These are phyloP conservation scores for Yponomeuta sedellus DNA, from an alignment of 2,888 invertebrate species.

Conservation along the genomic window DNA sequence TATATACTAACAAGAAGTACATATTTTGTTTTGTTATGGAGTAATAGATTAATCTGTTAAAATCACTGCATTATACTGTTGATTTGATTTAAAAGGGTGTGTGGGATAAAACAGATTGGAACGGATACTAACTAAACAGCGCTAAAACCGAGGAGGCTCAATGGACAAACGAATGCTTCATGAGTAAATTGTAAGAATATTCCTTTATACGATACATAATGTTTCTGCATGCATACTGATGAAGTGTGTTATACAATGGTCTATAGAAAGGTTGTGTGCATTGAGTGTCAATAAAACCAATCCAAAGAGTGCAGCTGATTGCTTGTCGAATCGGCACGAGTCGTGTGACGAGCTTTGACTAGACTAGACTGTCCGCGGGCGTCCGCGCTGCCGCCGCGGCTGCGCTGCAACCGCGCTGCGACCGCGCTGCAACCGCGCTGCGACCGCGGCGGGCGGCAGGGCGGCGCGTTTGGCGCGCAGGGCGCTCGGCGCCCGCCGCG, in stretches of 20 bases:
- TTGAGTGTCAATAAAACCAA: slow-evolving; percentile 53
- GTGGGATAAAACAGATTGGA: slow-evolving; percentile 46
- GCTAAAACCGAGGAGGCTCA: slow-evolving; percentile 61
- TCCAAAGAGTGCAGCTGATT: slow-evolving; percentile 51
- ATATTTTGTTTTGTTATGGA: slow-evolving; percentile 66
- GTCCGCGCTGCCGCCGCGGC: slow-evolving; percentile 19
- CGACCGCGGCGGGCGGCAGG: slow-evolving; percentile 14
- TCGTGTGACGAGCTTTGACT: slow-evolving; percentile 32
- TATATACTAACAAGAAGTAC: slow-evolving; percentile 52
- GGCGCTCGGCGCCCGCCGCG: slow-evolving; percentile 18
- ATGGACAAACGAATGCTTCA: slow-evolving; percentile 49
- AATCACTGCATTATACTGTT: slow-evolving; percentile 49
- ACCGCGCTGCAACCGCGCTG: slow-evolving; percentile 22
- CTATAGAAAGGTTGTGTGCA: slow-evolving; percentile 37
- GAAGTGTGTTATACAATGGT: slow-evolving; percentile 38
- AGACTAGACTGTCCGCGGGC: slow-evolving; percentile 27
- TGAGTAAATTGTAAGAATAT: slow-evolving; percentile 47
- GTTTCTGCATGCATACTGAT: slow-evolving; percentile 44
- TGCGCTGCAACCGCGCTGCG: slow-evolving; percentile 18
- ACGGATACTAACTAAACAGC: slow-evolving; percentile 43
- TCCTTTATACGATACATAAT: slow-evolving; percentile 41
- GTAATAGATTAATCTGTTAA: slow-evolving; percentile 68
- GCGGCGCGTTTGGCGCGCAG: slow-evolving; percentile 15
- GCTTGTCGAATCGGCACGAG: slow-evolving; percentile 1
- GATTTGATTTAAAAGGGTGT: slow-evolving; percentile 51